Evolutionary conservation across 2,113 vertebrate species (phyloP).

Genomic region (Xenopus laevis): DNA sequence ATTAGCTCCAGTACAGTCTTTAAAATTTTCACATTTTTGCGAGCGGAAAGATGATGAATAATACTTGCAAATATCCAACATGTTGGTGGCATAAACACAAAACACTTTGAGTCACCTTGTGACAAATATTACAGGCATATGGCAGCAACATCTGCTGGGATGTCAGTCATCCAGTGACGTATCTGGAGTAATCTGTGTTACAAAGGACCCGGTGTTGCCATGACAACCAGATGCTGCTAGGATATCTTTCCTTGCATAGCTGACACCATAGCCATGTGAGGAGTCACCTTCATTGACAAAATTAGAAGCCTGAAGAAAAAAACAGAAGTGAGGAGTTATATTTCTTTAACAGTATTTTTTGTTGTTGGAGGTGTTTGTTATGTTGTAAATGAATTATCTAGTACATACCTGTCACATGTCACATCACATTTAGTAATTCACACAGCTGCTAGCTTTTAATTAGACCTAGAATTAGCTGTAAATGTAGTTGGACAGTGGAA

Average conservation of each 20-base stretch:
- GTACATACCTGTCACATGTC: background rate
- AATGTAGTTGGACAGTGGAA: too few relatives aligned
- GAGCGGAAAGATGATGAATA: background rate
- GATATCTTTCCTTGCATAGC: constrained; percentile 18
- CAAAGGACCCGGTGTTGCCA: constrained; percentile 11
- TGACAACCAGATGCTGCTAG: constrained; percentile 19
- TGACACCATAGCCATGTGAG: background rate
- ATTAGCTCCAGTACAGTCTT: too few relatives aligned
- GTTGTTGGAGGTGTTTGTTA: background rate
- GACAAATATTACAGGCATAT: background rate
- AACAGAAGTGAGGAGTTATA: background rate
- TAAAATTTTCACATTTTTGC: background rate
- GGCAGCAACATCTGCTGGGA: constrained; percentile 12
- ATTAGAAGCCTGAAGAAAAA: background rate
- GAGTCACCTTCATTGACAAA: constrained; percentile 25
- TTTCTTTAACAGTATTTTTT: background rate
- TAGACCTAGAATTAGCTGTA: background rate
- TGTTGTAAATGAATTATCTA: background rate
- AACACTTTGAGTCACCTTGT: background rate
- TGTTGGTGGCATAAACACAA: background rate
- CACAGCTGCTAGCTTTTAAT: background rate
- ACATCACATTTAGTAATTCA: background rate
- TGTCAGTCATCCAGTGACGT: constrained; percentile 13
- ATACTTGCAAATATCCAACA: background rate
- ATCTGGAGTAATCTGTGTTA: constrained; percentile 2